Percentiles rank a stretch among this genome's conserved stretches.
These are phyloP conservation scores for Cinclus mexicanus DNA, from an alignment of 2,113 vertebrate species.

Conservation along the genomic window DNA sequence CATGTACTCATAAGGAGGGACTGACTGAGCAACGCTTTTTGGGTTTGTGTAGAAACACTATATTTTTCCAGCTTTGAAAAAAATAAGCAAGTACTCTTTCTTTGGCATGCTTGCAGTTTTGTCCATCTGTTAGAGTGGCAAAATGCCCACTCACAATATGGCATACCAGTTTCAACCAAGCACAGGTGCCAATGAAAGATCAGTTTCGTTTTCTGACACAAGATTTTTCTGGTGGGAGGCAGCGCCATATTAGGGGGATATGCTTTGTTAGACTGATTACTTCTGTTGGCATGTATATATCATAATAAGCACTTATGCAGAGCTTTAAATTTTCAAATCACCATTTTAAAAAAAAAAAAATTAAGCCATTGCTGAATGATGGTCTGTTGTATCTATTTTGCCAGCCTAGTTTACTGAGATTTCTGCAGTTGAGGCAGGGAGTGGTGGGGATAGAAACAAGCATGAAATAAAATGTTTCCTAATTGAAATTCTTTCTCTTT, in stretches of 20 bases:
- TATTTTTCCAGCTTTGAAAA: conserved; percentile 1
- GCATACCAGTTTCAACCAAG: conserved; percentile 59
- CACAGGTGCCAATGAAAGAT: conserved; percentile 56
- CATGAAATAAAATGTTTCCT: not conserved
- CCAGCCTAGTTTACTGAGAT: not conserved
- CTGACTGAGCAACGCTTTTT: not conserved
- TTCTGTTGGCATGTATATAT: conserved; percentile 61
- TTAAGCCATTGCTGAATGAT: not conserved
- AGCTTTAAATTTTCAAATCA: conserved; percentile 33
- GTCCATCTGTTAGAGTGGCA: conserved; percentile 72
- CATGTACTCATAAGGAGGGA: not conserved
- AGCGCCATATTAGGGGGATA: not conserved
- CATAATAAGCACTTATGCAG: not conserved
- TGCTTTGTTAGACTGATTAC: conserved; percentile 67
- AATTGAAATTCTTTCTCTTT: not conserved
- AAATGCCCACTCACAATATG: conserved; percentile 67
- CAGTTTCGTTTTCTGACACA: conserved; percentile 63
- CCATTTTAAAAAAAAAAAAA: not conserved
- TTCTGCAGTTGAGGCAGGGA: not conserved
- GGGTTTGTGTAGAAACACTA: not conserved
- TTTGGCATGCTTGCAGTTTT: conserved; percentile 45
- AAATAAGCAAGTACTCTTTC: conserved; percentile 26
- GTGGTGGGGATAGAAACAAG: not conserved
- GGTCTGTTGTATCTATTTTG: not conserved
- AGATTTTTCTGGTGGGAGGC: conserved; percentile 55